Percentiles rank a stretch among this genome's conserved stretches.
Conservation (phyloP, 2,113 vertebrate species). For the Oncorhynchus mykiss region DNA sequence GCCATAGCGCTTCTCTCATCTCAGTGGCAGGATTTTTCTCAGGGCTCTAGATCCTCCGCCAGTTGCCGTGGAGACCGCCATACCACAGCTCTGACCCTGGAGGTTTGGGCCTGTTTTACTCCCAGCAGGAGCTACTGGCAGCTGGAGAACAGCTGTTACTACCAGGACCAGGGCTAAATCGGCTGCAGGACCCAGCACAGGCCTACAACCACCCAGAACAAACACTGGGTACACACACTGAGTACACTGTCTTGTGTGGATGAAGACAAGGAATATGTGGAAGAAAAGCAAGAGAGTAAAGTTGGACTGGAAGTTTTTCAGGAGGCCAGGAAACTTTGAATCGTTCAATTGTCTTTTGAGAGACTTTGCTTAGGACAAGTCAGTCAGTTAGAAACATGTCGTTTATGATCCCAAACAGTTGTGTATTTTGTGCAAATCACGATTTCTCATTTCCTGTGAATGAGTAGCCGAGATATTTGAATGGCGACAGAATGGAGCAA, state of each 20-base stretch:
- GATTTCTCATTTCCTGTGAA: neutral
- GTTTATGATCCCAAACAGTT: no score
- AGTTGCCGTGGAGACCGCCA: constrained; percentile 93
- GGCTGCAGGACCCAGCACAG: constrained; percentile 53
- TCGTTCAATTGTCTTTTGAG: no score
- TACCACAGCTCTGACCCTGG: constrained; percentile 91
- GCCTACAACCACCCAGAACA: constrained; percentile 45
- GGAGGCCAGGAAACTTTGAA: no score
- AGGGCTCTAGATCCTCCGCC: constrained; percentile 72
- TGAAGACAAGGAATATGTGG: no score
- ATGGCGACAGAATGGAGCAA: constrained; percentile 4
- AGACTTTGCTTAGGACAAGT: no score
- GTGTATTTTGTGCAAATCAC: no score
- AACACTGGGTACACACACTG: neutral
- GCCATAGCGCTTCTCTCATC: constrained; percentile 26
- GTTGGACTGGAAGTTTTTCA: no score
- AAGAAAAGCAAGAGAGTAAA: no score
- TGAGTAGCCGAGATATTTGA: neutral
- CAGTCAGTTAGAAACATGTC: no score
- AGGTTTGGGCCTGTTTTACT: constrained; percentile 81
- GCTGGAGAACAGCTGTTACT: constrained; percentile 93
- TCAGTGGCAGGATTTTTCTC: constrained; percentile 81
- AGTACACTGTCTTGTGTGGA: neutral
- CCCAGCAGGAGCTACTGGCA: constrained; percentile 84
- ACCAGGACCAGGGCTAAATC: constrained; percentile 58